Evolutionary conservation across 2,888 invertebrate species (phyloP).

Genomic region (Mamestra brassicae): DNA sequence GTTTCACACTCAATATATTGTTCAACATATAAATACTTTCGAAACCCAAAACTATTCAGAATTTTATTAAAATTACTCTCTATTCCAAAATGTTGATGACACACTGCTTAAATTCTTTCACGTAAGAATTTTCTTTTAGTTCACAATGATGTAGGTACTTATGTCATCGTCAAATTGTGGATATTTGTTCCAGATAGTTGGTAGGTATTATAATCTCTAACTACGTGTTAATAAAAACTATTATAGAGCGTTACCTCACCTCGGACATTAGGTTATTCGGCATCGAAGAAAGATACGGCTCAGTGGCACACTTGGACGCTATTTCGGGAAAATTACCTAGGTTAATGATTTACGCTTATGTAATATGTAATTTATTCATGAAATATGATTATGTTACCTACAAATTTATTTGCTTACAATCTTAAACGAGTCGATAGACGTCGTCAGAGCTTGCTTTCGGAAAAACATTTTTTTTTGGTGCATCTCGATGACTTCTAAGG

Average conservation of each 20-base stretch:
- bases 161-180: slow-evolving; percentile 52
- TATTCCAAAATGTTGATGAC: slow-evolving; percentile 43
- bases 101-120: slow-evolving; percentile 42
- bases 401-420: not conserved
- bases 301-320: slow-evolving; percentile 68
- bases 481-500: not conserved
- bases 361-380: slow-evolving; percentile 18
- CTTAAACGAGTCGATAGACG: not conserved
- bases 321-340: slow-evolving; percentile 70
- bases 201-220: slow-evolving; percentile 50
- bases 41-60: slow-evolving; percentile 7
- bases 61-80: slow-evolving; percentile 36
- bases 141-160: slow-evolving; percentile 40
- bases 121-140: slow-evolving; percentile 43
- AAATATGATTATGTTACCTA: not conserved
- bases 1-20: not conserved
- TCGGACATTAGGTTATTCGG: slow-evolving; percentile 64
- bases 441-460: not conserved
- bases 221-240: slow-evolving; percentile 64
- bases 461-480: too few species aligned
- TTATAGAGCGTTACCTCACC: slow-evolving; percentile 71
- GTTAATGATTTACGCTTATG: slow-evolving; percentile 25
- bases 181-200: slow-evolving; percentile 36
- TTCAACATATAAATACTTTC: slow-evolving; percentile 8
- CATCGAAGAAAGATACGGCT: slow-evolving; percentile 69